Conservation (phyloP, 2,113 vertebrate genomes). For the Pelmatolapia mariae region DNA sequence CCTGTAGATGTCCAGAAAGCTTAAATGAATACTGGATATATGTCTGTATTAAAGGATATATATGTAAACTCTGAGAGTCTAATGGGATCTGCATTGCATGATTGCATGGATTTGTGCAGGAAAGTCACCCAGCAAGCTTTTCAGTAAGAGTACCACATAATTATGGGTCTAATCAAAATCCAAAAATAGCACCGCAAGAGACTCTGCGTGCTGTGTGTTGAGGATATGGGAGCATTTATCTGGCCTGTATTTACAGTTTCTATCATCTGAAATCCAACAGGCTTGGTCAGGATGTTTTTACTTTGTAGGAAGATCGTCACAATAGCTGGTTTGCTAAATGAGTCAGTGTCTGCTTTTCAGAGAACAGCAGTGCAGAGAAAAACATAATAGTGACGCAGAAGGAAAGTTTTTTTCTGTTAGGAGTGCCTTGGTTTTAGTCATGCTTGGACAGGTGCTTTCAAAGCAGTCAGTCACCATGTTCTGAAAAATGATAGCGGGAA, state of each 20-base stretch:
- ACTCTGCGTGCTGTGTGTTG: neutral
- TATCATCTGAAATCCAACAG: neutral
- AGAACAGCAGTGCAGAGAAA: neutral
- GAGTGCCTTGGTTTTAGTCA: neutral
- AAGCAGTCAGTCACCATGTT: neutral
- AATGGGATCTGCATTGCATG: neutral
- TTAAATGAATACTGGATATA: neutral
- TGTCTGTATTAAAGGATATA: neutral
- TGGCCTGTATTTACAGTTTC: neutral
- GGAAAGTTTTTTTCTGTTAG: neutral
- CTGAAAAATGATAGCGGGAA: neutral
- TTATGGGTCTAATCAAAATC: slow-evolving; percentile 43
- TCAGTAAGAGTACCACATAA: slow-evolving; percentile 17
- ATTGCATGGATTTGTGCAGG: neutral
- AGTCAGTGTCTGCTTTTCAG: neutral
- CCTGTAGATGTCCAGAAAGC: neutral
- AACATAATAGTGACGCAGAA: neutral
- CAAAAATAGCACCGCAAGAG: slow-evolving; percentile 24
- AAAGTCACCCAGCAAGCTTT: neutral
- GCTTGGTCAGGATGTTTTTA: neutral
- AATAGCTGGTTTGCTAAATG: neutral
- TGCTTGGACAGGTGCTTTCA: neutral
- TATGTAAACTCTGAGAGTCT: neutral
- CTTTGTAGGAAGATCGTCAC: neutral
- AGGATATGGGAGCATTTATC: neutral